Evolutionary conservation across 2,113 vertebrate genomes (phyloP).

Genomic region (Eira barbara): DNA sequence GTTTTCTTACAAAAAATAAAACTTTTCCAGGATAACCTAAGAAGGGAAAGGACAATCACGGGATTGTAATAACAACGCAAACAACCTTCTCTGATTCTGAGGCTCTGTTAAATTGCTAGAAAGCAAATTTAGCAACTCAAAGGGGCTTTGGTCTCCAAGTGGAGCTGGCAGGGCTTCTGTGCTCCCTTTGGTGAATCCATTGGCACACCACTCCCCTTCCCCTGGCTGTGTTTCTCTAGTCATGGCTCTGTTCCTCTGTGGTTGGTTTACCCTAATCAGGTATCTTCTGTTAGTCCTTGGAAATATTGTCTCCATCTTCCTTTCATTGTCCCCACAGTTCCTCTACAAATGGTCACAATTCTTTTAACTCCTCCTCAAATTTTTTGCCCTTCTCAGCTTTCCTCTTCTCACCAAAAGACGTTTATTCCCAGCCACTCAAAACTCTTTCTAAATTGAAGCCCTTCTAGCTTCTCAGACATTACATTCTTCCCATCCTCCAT

Average conservation of each 20-base stretch:
- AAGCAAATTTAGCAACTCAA: not conserved
- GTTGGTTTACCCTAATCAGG: not conserved
- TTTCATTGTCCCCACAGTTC: not conserved
- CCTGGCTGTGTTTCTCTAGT: not conserved
- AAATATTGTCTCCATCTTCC: not conserved
- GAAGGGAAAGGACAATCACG: not conserved
- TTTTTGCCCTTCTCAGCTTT: not conserved
- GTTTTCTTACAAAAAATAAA: not conserved
- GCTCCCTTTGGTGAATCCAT: accelerated
- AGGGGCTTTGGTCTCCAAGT: not conserved
- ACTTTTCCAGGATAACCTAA: not conserved
- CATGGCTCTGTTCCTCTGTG: not conserved
- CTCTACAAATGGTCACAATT: not conserved
- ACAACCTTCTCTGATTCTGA: not conserved
- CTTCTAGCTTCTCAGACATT: no score
- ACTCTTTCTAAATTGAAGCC: not conserved
- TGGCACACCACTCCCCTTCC: accelerated
- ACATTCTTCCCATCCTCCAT: not conserved
- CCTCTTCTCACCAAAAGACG: not conserved
- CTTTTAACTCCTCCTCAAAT: not conserved
- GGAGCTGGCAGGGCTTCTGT: not conserved
- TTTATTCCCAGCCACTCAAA: not conserved
- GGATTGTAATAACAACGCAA: not conserved
- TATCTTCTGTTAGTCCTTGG: not conserved
- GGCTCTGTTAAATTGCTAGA: not conserved